Conservation (phyloP, 2,797 vertebrate genomes). For the Muscicapa comitata region DNA sequence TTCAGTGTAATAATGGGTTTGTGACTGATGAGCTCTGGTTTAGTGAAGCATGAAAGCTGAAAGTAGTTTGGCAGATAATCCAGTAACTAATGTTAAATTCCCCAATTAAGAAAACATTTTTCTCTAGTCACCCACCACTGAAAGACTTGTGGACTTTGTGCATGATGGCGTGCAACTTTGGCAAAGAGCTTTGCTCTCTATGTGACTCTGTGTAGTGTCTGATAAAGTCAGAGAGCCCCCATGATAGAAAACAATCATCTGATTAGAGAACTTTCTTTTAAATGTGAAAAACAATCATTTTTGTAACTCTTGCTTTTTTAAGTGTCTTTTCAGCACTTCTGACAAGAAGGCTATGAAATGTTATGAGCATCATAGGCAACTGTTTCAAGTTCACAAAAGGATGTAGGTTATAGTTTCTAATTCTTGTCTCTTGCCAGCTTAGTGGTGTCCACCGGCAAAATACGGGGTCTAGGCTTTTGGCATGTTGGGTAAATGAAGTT, state of each 20-base stretch:
- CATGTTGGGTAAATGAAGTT: not conserved
- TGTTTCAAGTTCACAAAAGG: not conserved
- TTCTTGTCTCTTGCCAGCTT: not conserved
- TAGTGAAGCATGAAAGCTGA: constrained; percentile 57
- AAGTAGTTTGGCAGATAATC: constrained; percentile 64
- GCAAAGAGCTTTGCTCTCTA: not conserved
- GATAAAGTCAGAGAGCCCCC: not conserved
- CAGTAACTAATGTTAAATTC: constrained; percentile 25
- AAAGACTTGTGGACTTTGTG: constrained; percentile 1
- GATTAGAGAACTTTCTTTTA: not conserved
- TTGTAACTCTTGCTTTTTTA: not conserved
- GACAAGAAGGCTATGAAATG: not conserved
- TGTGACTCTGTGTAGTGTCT: not conserved
- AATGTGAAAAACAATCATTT: not conserved
- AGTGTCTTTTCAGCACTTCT: not conserved
- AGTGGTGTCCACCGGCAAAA: not conserved
- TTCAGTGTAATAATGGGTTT: constrained; percentile 66
- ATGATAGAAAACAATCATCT: not conserved
- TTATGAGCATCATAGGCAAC: not conserved
- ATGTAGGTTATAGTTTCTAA: not conserved
- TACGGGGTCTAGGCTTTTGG: not conserved
- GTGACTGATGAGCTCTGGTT: constrained; percentile 62
- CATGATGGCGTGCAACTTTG: not conserved
- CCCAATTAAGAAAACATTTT: not conserved
- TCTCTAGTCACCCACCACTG: not conserved